phyloP scores from a whole-genome alignment of 2,888 invertebrate genomes.

The Andrena praecox region DNA sequence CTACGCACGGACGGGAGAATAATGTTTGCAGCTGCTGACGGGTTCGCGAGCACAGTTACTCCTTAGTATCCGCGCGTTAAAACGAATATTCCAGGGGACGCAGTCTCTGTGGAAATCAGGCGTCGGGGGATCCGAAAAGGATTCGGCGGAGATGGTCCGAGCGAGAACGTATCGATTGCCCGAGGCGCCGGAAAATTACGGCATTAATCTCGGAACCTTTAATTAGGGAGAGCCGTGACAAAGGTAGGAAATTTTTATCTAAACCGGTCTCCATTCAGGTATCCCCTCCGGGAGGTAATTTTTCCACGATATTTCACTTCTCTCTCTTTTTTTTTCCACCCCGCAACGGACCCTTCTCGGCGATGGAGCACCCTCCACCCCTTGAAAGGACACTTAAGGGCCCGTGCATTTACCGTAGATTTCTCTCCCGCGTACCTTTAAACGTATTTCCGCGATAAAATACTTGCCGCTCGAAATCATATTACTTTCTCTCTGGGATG shows the following conservation, averaged over 20 bases:
- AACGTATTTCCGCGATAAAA: conserved; percentile 45
- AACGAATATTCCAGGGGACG: neutral
- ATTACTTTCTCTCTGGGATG: neutral
- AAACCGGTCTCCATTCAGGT: conserved; percentile 68
- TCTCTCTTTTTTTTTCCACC: conserved; percentile 36
- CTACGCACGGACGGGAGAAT: neutral
- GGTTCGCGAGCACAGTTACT: neutral
- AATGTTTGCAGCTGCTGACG: conserved; percentile 14
- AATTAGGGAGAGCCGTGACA: conserved; percentile 75
- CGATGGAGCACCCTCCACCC: conserved; percentile 15
- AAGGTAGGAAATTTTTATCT: conserved; percentile 77
- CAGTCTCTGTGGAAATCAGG: neutral
- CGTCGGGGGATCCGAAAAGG: neutral
- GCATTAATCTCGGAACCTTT: conserved; percentile 71
- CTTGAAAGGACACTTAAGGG: conserved; percentile 45
- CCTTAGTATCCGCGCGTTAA: neutral
- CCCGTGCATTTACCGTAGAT: conserved; percentile 58
- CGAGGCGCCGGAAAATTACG: conserved; percentile 56
- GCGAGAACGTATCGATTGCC: conserved; percentile 61
- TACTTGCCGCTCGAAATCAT: conserved; percentile 23
- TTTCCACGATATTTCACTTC: conserved; percentile 74
- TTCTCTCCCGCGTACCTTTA: conserved; percentile 29
- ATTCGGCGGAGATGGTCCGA: conserved; percentile 9
- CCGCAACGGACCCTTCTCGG: conserved; percentile 20
- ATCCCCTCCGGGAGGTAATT: conserved; percentile 73